A percentile compares a stretch with the other conserved stretches of the same genome.
These are phyloP conservation scores for Eupsittula cactorum DNA, from an alignment of 2,113 vertebrate genomes.

Conservation along the genomic window DNA sequence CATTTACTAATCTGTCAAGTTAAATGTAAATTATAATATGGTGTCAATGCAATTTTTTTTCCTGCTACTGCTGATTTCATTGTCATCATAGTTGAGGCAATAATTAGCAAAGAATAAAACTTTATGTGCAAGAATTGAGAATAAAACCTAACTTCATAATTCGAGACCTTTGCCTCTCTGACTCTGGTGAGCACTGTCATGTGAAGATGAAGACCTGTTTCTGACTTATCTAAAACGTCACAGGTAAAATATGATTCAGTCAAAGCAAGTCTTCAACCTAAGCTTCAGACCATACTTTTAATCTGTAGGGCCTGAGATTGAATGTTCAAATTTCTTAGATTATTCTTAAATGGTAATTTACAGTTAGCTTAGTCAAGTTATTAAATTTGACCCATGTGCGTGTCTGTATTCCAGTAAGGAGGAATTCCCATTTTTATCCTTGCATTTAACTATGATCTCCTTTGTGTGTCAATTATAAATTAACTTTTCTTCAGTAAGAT, in stretches of 20 bases:
- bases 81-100: not conserved
- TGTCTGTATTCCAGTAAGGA: not conserved
- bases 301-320: not conserved
- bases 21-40: not conserved
- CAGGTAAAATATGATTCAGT: not conserved
- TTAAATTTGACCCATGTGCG: accelerated
- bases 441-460: not conserved
- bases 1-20: not conserved
- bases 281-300: not conserved
- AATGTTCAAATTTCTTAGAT: not conserved
- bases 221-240: not conserved
- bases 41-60: not conserved
- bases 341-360: not conserved
- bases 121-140: not conserved
- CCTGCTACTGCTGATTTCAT: not conserved
- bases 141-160: not conserved
- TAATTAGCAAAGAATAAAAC: not conserved
- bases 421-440: not conserved
- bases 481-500: not conserved
- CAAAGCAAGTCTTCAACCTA: not conserved
- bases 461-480: not conserved
- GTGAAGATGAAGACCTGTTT: not conserved
- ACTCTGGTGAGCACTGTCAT: not conserved
- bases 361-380: not conserved
- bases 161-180: not conserved